These are phyloP conservation scores for Andrena haemorrhoa DNA, from an alignment of 2,888 invertebrate genomes.

Conservation along the genomic window DNA sequence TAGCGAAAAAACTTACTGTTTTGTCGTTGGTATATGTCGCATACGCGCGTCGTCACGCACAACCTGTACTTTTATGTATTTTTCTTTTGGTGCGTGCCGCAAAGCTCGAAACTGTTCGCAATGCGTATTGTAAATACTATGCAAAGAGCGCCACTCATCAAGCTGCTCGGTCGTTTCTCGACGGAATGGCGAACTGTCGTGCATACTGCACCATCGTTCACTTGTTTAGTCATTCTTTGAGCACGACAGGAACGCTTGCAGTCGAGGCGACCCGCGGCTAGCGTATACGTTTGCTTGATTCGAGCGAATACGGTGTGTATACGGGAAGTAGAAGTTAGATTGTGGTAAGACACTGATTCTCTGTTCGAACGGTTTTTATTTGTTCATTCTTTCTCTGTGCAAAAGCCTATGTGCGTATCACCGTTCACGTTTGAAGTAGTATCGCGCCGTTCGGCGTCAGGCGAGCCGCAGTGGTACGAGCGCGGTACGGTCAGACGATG, in stretches of 20 bases:
- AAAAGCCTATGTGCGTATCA: slow-evolving; percentile 34
- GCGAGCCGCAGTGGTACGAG: slow-evolving; percentile 27
- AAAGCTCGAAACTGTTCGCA: slow-evolving; percentile 50
- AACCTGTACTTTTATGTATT: neutral
- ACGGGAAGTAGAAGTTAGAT: slow-evolving; percentile 55
- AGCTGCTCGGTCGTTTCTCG: slow-evolving; percentile 13
- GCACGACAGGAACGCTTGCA: slow-evolving; percentile 3
- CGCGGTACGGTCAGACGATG: neutral
- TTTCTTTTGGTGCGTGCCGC: slow-evolving; percentile 44
- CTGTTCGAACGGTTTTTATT: slow-evolving; percentile 9
- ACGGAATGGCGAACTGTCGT: neutral
- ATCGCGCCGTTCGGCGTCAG: slow-evolving; percentile 29
- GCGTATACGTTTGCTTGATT: slow-evolving; percentile 64
- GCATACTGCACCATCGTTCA: neutral
- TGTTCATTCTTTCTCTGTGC: slow-evolving; percentile 34
- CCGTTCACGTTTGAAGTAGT: slow-evolving; percentile 55
- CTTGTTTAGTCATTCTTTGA: neutral
- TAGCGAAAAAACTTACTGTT: slow-evolving; percentile 84
- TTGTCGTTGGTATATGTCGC: slow-evolving; percentile 52
- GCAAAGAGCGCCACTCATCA: slow-evolving; percentile 43
- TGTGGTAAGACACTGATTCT: slow-evolving; percentile 57
- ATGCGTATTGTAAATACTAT: slow-evolving; percentile 60
- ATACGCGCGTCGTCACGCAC: slow-evolving; percentile 26
- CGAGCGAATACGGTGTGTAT: slow-evolving; percentile 69
- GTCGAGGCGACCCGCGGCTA: slow-evolving; percentile 36